Evolutionary conservation across 2,113 vertebrate species (phyloP), one percentile per base, ranked within the genome.

Genomic region (Oceanites oceanicus): DNA sequence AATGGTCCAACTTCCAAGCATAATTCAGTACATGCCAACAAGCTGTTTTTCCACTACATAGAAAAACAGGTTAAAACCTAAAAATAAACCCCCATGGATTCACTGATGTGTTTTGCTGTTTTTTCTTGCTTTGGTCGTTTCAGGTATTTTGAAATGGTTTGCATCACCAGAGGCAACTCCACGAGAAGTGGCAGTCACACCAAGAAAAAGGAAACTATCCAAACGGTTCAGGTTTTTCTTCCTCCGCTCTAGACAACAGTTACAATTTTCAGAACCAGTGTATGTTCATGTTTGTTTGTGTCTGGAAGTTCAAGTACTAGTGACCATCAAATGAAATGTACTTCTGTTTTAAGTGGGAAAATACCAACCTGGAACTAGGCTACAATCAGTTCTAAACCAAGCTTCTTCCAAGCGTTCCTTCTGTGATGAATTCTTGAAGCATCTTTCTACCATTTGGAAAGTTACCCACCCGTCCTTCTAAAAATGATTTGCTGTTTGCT

Each of bases 1-100:
- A 94, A 87, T 26, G 77, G 90, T 96, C 90, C 95, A 13, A 74
- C 82, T 97, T 96, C 94, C 72, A 95, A 96, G 96, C 70, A 81
- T 62, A 87, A 94, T 73, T 95, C 91, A 86, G 88, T 65, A 82
- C 80, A 94, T 72, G 81, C 77, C 89, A 96, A 90, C 44, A 82
- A 86, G 66, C n/a, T 91, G 53, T 4, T 85, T 94, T 90, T 68
- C 80, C 11, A 80, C 66, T 75, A 83, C 50, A 88, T 3, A 91
- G 81, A 96, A 96, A 96, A 97, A 82, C 34, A 75, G 29, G 15
- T 91, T 76, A 94, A 90, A 97, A 92, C 40, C 56, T 36, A 87
- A 95, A 58, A 95, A 75, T 18, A 89, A 68, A 29, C 1, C 9
- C 42, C 74, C 38, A 42, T 1, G 3, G 3, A 62, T 67, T 77